These are phyloP conservation scores for Zaprionus bogoriensis DNA, from an alignment of 2,888 invertebrate genomes.

Conservation along the genomic window DNA sequence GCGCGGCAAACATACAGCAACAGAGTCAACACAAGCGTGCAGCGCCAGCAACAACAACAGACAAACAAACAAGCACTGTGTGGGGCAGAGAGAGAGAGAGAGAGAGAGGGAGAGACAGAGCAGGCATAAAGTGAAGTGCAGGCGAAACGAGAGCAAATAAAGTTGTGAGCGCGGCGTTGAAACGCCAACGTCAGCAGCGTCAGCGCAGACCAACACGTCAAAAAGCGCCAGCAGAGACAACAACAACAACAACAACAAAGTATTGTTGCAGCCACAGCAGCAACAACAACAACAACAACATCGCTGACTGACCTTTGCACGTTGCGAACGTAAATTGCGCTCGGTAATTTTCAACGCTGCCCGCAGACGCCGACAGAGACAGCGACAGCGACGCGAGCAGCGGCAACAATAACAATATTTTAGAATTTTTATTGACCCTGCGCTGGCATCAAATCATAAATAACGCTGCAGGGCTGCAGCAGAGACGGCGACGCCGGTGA, in stretches of 20 bases:
- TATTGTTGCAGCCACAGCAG: conserved; percentile 5
- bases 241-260: conserved; percentile 12
- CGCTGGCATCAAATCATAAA: conserved; percentile 55
- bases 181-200: conserved; percentile 59
- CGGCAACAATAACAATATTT: conserved; percentile 65
- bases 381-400: conserved; percentile 15
- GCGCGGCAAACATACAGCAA: conserved; percentile 58
- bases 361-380: conserved; percentile 24
- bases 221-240: not conserved
- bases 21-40: conserved; percentile 60
- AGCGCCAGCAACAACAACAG: conserved; percentile 25
- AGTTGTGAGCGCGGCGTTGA: conserved; percentile 55
- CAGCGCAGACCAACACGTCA: conserved; percentile 25
- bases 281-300: conserved; percentile 34
- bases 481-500: conserved; percentile 4
- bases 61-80: conserved; percentile 16
- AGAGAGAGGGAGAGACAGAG: too few relatives aligned
- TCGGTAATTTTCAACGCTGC: conserved; percentile 51
- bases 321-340: conserved; percentile 50
- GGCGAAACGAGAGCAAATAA: conserved; percentile 57
- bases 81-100: conserved; percentile 26
- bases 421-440: conserved; percentile 71
- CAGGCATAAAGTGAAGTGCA: conserved; percentile 33
- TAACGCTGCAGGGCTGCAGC: conserved; percentile 42
- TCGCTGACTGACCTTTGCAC: conserved; percentile 64